These are phyloP conservation scores for Grantiella picta DNA, from an alignment of 2,113 vertebrate species.

Conservation along the genomic window DNA sequence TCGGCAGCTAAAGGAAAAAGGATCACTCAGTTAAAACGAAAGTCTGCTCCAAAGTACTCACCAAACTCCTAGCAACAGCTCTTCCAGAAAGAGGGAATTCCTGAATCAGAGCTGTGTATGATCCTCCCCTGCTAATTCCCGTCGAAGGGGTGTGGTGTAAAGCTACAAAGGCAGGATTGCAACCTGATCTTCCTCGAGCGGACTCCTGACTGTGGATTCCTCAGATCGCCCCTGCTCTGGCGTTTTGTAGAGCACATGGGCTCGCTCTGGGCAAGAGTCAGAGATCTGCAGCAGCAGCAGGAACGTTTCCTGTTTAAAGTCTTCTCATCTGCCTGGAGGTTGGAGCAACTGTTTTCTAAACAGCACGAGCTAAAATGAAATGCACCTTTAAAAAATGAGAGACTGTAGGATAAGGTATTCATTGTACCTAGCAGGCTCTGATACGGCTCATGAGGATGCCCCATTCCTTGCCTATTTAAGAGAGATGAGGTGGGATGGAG, in stretches of 20 bases:
- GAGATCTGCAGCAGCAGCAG: neutral
- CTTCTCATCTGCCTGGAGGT: neutral
- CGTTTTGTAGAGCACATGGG: neutral
- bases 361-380: neutral
- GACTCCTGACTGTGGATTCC: neutral
- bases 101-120: neutral
- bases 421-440: neutral
- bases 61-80: conserved; percentile 48
- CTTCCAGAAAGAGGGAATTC: conserved; percentile 15
- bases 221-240: neutral
- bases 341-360: neutral
- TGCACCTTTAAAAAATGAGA: neutral
- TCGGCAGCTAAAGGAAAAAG: neutral
- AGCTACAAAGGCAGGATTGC: neutral
- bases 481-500: rapidly evolving
- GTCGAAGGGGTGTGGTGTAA: neutral
- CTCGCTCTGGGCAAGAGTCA: neutral
- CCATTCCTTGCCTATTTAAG: rapidly evolving
- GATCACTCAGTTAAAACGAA: neutral
- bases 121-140: neutral
- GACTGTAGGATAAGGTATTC: neutral
- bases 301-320: conserved; percentile 42
- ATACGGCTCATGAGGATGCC: rapidly evolving
- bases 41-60: conserved; percentile 61
- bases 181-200: neutral